phyloP scores from a whole-genome alignment of 2,888 invertebrate species.

The Luperina testacea region DNA sequence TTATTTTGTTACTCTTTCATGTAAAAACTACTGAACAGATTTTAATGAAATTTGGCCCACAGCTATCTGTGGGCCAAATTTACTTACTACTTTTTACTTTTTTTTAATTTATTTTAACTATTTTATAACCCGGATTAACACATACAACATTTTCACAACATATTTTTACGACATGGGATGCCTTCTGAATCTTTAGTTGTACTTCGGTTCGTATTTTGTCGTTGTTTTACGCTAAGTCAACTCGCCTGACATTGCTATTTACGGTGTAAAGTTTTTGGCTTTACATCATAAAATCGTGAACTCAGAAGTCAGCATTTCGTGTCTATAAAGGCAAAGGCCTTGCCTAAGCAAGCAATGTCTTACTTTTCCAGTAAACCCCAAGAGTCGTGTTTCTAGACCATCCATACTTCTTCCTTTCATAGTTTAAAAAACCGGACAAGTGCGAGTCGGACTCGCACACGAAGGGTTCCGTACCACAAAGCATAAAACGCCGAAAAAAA shows the following conservation, averaged over 20 bases:
- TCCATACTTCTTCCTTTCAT: neutral
- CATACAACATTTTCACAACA: neutral
- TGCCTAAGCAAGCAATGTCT: neutral
- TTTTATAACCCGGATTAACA: no score
- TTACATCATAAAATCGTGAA: neutral
- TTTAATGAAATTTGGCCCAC: no score
- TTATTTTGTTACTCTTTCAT: no score
- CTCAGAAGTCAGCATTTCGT: neutral
- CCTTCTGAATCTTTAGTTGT: neutral
- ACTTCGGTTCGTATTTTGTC: neutral
- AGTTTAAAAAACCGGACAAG: no score
- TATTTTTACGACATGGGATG: neutral
- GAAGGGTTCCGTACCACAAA: no score
- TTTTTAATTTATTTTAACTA: no score
- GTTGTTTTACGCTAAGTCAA: neutral
- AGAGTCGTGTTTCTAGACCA: neutral
- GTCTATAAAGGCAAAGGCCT: neutral
- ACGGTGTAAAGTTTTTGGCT: neutral
- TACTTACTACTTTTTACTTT: no score
- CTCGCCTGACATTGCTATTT: neutral
- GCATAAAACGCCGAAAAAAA: no score
- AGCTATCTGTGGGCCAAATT: no score
- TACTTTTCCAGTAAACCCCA: neutral
- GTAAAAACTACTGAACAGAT: no score
- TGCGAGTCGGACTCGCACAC: no score